Percentiles rank a stretch among this genome's conserved stretches.
These are phyloP conservation scores for Metellina segmentata DNA, from an alignment of 2,888 invertebrate genomes.

Conservation along the genomic window DNA sequence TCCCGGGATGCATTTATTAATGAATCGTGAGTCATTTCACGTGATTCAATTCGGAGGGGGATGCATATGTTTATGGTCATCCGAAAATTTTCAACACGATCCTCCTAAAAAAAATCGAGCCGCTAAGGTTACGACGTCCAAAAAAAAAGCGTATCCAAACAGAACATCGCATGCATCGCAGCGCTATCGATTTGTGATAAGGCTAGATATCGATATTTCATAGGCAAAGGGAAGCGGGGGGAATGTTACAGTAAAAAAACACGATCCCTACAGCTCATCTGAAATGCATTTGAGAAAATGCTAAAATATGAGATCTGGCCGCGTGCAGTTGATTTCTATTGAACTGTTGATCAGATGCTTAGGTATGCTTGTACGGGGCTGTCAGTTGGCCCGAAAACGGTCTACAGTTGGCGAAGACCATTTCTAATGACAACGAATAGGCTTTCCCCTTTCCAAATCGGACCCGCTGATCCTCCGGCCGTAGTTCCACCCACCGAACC, in stretches of 20 bases:
- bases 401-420: slow-evolving; percentile 74
- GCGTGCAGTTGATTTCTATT: slow-evolving; percentile 72
- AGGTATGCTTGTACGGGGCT: slow-evolving; percentile 75
- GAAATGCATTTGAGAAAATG: slow-evolving; percentile 76
- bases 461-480: slow-evolving; percentile 66
- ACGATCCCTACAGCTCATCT: slow-evolving; percentile 62
- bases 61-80: not conserved
- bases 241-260: slow-evolving; percentile 1
- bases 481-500: slow-evolving; percentile 75
- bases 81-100: not conserved
- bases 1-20: too few species aligned
- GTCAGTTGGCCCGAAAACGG: slow-evolving; percentile 73
- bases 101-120: not conserved
- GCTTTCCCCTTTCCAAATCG: slow-evolving; percentile 73
- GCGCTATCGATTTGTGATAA: slow-evolving; percentile 75
- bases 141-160: slow-evolving; percentile 54
- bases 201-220: slow-evolving; percentile 74
- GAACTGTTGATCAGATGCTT: slow-evolving; percentile 76
- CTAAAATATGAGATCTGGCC: slow-evolving; percentile 76
- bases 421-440: slow-evolving; percentile 75
- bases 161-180: slow-evolving; percentile 64
- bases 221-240: slow-evolving; percentile 50
- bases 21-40: not conserved
- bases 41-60: not conserved
- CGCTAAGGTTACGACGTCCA: not conserved